phyloP scores from a whole-genome alignment of 2,888 invertebrate species.

The Elysia crispata region DNA sequence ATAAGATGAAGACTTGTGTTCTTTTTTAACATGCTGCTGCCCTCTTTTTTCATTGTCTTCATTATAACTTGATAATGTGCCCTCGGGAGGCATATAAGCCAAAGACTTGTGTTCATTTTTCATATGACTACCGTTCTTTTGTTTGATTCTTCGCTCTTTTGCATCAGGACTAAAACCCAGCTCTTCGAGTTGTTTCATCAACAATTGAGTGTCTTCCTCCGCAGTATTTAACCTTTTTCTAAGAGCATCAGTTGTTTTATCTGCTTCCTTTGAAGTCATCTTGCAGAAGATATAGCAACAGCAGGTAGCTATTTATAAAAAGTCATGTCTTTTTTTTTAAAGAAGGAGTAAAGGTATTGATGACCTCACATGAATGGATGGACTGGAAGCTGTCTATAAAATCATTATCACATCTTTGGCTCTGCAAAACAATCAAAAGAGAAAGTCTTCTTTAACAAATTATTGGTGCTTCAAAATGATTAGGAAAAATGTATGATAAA shows the following conservation, averaged over 20 bases:
- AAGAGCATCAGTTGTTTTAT: slow-evolving; percentile 63
- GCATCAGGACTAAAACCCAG: slow-evolving; percentile 60
- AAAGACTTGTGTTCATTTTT: not conserved
- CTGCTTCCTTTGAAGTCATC: slow-evolving; percentile 44
- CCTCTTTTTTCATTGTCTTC: no score
- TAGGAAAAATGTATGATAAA: no score
- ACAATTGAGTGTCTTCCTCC: slow-evolving; percentile 63
- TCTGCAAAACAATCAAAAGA: no score
- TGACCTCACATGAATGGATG: not conserved
- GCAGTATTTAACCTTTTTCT: slow-evolving; percentile 63
- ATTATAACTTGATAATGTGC: not conserved
- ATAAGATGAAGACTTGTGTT: no score
- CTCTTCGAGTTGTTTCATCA: slow-evolving; percentile 63
- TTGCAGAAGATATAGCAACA: not conserved
- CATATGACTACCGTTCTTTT: no score
- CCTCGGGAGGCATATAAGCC: not conserved
- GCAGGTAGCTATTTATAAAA: not conserved
- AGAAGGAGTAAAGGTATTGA: not conserved
- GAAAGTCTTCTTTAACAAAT: no score
- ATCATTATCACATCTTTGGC: not conserved
- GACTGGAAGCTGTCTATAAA: not conserved
- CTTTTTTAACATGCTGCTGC: no score
- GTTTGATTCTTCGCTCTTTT: not conserved
- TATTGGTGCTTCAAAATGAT: no score
- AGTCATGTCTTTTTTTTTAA: not conserved